Evolutionary conservation across 2,888 invertebrate genomes (phyloP).

Genomic region (Dynastes maya): DNA sequence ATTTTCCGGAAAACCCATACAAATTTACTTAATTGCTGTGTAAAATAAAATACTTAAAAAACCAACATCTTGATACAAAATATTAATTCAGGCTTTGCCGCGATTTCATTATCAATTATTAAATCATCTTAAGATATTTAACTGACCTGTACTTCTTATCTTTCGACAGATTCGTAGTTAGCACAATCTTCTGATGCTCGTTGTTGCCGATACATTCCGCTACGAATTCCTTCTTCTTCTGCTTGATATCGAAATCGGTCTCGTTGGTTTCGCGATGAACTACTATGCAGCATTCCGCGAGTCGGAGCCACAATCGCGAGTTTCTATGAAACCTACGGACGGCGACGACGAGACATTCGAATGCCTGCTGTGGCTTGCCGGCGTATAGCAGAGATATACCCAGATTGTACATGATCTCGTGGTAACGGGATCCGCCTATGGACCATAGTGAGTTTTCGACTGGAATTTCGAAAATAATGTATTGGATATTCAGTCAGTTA

Average conservation of each 20-base stretch:
- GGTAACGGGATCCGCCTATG: constrained; percentile 76
- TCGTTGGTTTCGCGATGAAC: constrained; percentile 75
- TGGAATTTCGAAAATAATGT: constrained; percentile 55
- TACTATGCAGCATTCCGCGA: constrained; percentile 93
- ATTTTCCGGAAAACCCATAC: too few relatives aligned
- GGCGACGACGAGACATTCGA: constrained; percentile 91
- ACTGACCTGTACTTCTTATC: constrained; percentile 73
- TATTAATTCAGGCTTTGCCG: too few relatives aligned
- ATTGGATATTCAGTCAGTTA: background rate
- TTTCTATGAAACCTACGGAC: constrained; percentile 90
- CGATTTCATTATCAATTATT: too few relatives aligned
- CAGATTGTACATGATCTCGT: constrained; percentile 84
- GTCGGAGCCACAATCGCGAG: constrained; percentile 91
- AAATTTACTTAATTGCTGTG: too few relatives aligned
- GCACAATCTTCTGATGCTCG: constrained; percentile 76
- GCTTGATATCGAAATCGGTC: constrained; percentile 75
- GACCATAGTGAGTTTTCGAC: constrained; percentile 75
- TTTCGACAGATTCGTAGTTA: constrained; percentile 73
- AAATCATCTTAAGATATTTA: background rate
- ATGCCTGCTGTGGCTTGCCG: constrained; percentile 87
- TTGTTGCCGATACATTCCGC: constrained; percentile 75
- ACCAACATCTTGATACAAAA: too few relatives aligned
- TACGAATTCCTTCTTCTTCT: constrained; percentile 75
- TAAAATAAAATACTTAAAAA: too few relatives aligned
- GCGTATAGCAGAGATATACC: constrained; percentile 89